Percentiles rank a stretch among this genome's conserved stretches.
Evolutionary conservation across 2,888 invertebrate species (phyloP).

Genomic region (Ecliptopera silaceata): DNA sequence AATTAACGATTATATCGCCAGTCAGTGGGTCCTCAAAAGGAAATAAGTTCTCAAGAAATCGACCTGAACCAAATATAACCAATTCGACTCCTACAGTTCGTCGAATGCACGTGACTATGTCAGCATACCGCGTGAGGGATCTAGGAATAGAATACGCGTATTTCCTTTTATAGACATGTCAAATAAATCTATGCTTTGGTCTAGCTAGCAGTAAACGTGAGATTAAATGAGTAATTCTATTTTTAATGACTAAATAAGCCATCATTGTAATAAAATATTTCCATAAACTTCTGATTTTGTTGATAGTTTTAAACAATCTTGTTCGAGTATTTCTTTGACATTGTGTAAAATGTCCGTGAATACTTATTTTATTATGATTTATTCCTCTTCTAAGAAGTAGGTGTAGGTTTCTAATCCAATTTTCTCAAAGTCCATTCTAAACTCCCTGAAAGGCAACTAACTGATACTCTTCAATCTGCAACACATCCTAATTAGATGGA

Average conservation of each 20-base stretch:
- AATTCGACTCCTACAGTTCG: conserved; percentile 49
- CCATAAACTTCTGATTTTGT: too few relatives aligned
- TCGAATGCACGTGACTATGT: conserved; percentile 51
- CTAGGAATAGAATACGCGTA: conserved; percentile 36
- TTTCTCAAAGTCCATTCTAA: neutral
- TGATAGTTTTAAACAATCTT: neutral
- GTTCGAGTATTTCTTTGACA: neutral
- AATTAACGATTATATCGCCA: neutral
- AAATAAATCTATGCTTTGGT: conserved; percentile 33
- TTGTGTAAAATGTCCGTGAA: neutral
- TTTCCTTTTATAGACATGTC: conserved; percentile 34
- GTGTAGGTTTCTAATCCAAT: neutral
- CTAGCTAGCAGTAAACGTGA: neutral
- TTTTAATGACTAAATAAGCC: too few relatives aligned
- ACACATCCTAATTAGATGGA: conserved; percentile 9
- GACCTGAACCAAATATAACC: conserved; percentile 48
- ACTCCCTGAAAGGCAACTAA: neutral
- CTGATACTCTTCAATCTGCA: neutral
- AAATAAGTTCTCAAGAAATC: conserved; percentile 16
- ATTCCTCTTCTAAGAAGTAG: neutral
- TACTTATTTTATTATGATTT: too few relatives aligned
- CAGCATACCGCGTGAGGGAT: conserved; percentile 28
- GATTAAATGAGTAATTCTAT: neutral
- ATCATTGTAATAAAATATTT: too few relatives aligned
- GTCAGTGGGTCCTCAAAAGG: neutral